A percentile compares a stretch with the other conserved stretches of the same genome.
Conservation (phyloP, 1,140 invertebrate species). For the Drosophila biarmipes region DNA sequence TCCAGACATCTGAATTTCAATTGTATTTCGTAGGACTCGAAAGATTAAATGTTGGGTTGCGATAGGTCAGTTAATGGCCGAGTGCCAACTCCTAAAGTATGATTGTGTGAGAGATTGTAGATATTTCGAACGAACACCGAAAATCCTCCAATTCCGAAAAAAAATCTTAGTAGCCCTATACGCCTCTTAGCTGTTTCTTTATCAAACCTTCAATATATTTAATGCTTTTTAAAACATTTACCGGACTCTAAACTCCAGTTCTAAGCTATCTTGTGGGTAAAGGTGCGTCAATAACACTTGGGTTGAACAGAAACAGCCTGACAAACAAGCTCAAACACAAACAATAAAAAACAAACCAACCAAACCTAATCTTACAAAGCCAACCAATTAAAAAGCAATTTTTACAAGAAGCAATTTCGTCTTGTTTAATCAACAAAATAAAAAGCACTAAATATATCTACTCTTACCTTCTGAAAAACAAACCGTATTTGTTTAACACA, state of each 20-base stretch:
- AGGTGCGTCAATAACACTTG: slow-evolving; percentile 78
- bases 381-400: slow-evolving; percentile 79
- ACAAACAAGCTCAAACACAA: slow-evolving; percentile 52
- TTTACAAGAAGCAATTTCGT: slow-evolving; percentile 67
- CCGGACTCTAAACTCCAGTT: slow-evolving; percentile 4
- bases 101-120: slow-evolving; percentile 19
- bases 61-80: slow-evolving; percentile 12
- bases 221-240: slow-evolving; percentile 77
- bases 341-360: slow-evolving; percentile 48
- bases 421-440: slow-evolving; percentile 81
- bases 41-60: background rate
- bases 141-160: slow-evolving; percentile 12
- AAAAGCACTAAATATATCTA: slow-evolving; percentile 83
- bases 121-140: slow-evolving; percentile 42
- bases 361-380: slow-evolving; percentile 55
- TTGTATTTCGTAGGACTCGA: background rate
- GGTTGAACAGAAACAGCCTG: slow-evolving; percentile 49
- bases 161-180: slow-evolving; percentile 10
- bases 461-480: slow-evolving; percentile 26
- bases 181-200: slow-evolving; percentile 48
- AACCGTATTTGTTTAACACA: slow-evolving; percentile 70
- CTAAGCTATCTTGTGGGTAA: slow-evolving; percentile 53
- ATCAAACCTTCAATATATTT: slow-evolving; percentile 59
- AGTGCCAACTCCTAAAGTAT: slow-evolving; percentile 7
- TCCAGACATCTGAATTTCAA: background rate